Base-by-base conservation (phyloP, 2,888 invertebrate genomes). In the Mimumesa dahlbomi region DNA sequence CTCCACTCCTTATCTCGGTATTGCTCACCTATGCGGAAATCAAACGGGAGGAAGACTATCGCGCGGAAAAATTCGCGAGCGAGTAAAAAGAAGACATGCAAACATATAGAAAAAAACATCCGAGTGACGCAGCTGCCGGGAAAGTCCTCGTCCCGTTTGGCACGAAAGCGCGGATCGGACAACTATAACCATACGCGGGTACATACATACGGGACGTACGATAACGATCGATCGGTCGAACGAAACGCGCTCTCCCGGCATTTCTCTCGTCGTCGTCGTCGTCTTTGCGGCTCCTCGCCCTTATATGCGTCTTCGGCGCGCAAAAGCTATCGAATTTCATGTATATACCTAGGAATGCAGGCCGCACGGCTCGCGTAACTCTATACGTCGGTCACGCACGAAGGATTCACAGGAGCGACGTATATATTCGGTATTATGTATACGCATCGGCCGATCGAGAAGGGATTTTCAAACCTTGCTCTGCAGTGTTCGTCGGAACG, bases 371-470 rank as follows among this genome's bases (percentile, higher is more conserved):
- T 57, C 72, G 70, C 73, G 85, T 82, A 84, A 84, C 84, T 81
- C 81, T 81, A 84, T 83, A 83, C 84, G 77, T 70, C 77, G 75
- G 75, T 85, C 85, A 84, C 85, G 85, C 83, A 83, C 72, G 67
- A 70, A 59, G 62, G 82, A 76, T 70, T 68, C 73, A 62, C 73
- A 40, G 59, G 52, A 48, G 52, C 69, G 73, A 53, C 56, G 42
- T 56, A 56, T 63, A 59, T 61, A 59, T 62, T 31, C 42, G 45
- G 70, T 64, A 70, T 77, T 77, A 77, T 77, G 66, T 67, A 61
- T 54, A 69, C 52, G 48, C 59, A 54, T 62, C 58, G 43, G 19
- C 40, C 56, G 58, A 76, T 73, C 58, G 73, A 62, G 36, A 45
- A 46, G 54, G 58, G 46, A 63, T 66, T 57, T 43, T 40, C 56